Conservation (phyloP, 2,888 invertebrate genomes). For the Pseudococcus viburni region DNA sequence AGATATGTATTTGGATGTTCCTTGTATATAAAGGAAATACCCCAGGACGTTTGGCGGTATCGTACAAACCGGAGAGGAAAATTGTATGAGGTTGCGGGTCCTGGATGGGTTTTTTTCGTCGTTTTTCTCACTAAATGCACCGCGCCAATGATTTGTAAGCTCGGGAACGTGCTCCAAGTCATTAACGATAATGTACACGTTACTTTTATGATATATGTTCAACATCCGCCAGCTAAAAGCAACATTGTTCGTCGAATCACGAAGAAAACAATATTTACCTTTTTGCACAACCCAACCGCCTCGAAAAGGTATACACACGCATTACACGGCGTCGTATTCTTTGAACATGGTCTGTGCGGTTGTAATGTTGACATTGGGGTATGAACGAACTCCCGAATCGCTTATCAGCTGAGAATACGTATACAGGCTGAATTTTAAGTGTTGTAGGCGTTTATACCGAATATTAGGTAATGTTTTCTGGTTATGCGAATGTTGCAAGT, state of each 20-base stretch:
- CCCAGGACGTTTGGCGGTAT: neutral
- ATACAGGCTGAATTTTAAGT: neutral
- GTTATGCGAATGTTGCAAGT: too few relatives aligned
- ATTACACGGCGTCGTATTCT: neutral
- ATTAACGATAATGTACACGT: constrained; percentile 42
- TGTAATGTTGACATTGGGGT: neutral
- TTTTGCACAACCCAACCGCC: neutral
- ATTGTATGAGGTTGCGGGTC: neutral
- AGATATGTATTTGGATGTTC: neutral
- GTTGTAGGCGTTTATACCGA: neutral
- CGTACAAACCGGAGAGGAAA: neutral
- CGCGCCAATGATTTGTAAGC: constrained; percentile 32
- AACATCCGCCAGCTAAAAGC: constrained; percentile 54
- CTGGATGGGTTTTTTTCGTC: neutral
- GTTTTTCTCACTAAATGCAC: neutral
- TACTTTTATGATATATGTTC: constrained; percentile 55
- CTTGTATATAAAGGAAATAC: too few relatives aligned
- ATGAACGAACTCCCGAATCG: neutral
- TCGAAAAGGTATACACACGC: neutral
- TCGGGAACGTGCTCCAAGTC: constrained; percentile 3
- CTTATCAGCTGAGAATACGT: neutral
- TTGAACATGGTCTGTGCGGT: neutral
- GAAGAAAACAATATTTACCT: constrained; percentile 48
- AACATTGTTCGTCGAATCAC: constrained; percentile 50
- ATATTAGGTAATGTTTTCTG: neutral